Conservation (phyloP, 2,797 vertebrate genomes). For the Acrocephalus scirpaceus region DNA sequence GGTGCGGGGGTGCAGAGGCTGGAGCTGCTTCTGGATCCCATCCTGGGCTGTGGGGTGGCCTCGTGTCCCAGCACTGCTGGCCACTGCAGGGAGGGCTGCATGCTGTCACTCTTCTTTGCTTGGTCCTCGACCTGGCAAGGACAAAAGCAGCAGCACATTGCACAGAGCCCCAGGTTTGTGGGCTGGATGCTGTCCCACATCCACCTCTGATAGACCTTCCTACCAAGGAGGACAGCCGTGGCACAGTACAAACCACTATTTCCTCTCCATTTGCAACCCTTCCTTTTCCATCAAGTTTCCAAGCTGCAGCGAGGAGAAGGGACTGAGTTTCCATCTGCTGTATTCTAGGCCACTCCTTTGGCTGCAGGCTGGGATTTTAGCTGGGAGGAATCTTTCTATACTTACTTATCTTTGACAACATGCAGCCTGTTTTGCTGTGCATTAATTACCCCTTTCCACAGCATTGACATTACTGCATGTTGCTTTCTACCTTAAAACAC, state of each 20-base stretch:
- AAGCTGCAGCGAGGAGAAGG: not conserved
- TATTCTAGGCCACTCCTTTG: not conserved
- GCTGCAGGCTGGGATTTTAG: not conserved
- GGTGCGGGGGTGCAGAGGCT: constrained; percentile 88
- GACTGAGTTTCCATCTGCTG: not conserved
- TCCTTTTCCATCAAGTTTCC: not conserved
- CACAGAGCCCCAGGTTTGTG: not conserved
- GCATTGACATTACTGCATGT: not conserved
- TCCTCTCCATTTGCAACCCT: not conserved
- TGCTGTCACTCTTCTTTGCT: constrained; percentile 55
- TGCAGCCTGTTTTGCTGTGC: not conserved
- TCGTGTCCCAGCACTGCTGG: constrained; percentile 60
- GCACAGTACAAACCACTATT: not conserved
- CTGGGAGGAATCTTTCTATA: not conserved
- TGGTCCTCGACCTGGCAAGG: constrained; percentile 61
- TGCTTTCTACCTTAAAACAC: not conserved
- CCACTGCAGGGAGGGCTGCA: constrained; percentile 75
- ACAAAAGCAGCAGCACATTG: not conserved
- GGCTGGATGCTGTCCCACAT: not conserved
- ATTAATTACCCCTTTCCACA: not conserved
- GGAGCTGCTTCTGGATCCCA: constrained; percentile 87
- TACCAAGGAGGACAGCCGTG: not conserved
- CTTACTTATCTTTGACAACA: not conserved
- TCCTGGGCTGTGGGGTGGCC: constrained; percentile 71
- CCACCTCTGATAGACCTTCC: not conserved